Evolutionary conservation across 2,888 invertebrate species (phyloP).

Genomic region (Adelognathus sp.): DNA sequence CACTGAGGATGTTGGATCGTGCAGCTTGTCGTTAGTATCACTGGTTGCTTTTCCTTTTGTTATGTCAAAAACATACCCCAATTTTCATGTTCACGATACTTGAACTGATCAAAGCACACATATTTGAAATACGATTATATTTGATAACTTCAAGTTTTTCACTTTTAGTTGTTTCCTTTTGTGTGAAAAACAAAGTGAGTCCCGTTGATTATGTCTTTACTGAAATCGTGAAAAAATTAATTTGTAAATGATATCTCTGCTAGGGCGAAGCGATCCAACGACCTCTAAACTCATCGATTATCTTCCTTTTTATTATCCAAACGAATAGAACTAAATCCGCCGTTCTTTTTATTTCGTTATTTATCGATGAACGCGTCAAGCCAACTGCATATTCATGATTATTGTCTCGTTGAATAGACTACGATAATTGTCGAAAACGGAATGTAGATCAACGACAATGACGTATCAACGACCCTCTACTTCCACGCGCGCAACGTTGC

Average conservation of each 20-base stretch:
- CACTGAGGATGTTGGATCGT: not conserved
- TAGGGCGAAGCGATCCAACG: not conserved
- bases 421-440: not conserved
- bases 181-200: too few species aligned
- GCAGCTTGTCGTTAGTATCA: not conserved
- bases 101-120: too few species aligned
- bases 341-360: too few species aligned
- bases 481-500: conserved; percentile 59
- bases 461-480: conserved; percentile 16
- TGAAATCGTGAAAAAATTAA: not conserved
- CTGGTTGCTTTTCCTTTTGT: not conserved
- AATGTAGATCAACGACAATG: not conserved
- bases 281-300: not conserved
- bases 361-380: not conserved
- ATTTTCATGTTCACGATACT: too few species aligned
- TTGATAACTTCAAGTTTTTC: not conserved
- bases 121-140: too few species aligned
- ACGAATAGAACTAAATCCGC: not conserved
- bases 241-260: not conserved
- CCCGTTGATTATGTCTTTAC: not conserved
- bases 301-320: not conserved
- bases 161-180: not conserved
- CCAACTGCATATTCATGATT: not conserved
- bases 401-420: not conserved
- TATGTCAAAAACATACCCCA: not conserved